Evolutionary conservation across 64 coral and sea anemone genomes (phyloP).

Genomic region (Montipora capricornis): DNA sequence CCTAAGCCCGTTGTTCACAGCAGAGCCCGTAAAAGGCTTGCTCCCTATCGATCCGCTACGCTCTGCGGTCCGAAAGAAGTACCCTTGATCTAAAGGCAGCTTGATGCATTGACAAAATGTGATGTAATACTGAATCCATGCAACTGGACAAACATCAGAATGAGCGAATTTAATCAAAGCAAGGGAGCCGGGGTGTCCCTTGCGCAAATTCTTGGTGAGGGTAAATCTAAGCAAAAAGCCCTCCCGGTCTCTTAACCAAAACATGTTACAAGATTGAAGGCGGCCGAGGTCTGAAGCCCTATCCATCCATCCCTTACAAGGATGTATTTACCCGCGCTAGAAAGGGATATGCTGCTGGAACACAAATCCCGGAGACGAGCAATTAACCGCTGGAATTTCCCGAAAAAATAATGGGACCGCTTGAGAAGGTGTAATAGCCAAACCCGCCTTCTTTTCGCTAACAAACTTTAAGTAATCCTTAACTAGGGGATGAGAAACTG

Average conservation of each 20-base stretch:
- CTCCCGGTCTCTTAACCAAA: not conserved
- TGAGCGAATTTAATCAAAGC: conserved; percentile 1
- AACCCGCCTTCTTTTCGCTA: not conserved
- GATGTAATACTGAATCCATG: conserved; percentile 26
- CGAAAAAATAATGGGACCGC: conserved; percentile 26
- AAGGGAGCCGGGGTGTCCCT: conserved; percentile 3
- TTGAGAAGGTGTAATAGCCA: conserved; percentile 7
- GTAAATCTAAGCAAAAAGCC: conserved; percentile 25
- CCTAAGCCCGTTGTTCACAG: conserved; percentile 4
- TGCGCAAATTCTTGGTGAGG: not conserved
- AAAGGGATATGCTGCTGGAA: not conserved
- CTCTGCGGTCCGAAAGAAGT: conserved; percentile 10
- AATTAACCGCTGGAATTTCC: not conserved
- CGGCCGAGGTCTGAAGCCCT: conserved; percentile 40
- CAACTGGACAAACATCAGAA: conserved; percentile 23
- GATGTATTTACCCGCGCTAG: not conserved
- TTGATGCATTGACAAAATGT: not conserved
- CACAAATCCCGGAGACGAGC: not conserved
- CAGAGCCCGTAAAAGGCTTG: not conserved
- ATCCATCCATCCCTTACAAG: not conserved
- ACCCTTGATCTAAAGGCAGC: not conserved
- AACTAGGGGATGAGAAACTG: conserved; percentile 11
- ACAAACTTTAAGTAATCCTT: conserved; percentile 54
- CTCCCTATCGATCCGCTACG: not conserved
- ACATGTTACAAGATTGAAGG: conserved; percentile 34